These are phyloP conservation scores for Sebastes itinus DNA, from an alignment of 2,797 vertebrate genomes.

Conservation along the genomic window DNA sequence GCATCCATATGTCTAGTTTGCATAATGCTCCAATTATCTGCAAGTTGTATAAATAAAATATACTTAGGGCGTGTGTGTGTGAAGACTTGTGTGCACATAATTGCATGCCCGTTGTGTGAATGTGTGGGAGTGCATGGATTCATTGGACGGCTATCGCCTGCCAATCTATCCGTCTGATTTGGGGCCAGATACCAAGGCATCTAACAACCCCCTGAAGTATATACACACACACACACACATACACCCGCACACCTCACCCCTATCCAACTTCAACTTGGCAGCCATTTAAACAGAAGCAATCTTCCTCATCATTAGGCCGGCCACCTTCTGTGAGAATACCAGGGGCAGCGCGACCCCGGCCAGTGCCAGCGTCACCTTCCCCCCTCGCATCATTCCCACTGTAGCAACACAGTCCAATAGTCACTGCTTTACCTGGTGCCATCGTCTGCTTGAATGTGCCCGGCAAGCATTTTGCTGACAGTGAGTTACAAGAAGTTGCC, in stretches of 20 bases:
- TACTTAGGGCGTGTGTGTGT: background rate
- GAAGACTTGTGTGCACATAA: background rate
- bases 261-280: constrained; percentile 60
- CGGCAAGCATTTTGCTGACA: constrained; percentile 16
- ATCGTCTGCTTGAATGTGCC: background rate
- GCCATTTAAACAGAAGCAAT: constrained; percentile 61
- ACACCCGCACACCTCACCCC: background rate
- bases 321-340: constrained; percentile 65
- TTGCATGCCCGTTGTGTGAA: background rate
- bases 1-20: background rate
- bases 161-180: constrained; percentile 66
- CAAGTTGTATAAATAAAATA: background rate
- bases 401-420: constrained; percentile 4
- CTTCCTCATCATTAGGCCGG: constrained; percentile 75
- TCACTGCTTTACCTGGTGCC: constrained; percentile 33
- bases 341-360: constrained; percentile 58
- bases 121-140: constrained; percentile 38
- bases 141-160: constrained; percentile 33
- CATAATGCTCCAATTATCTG: background rate
- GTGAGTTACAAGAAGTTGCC: background rate
- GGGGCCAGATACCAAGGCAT: constrained; percentile 54
- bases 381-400: constrained; percentile 24
- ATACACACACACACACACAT: constrained; percentile 7
- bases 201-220: constrained; percentile 21
- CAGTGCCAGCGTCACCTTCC: constrained; percentile 53